Base-by-base conservation (phyloP, 2,888 invertebrate species). In the Hirtodrosophila cameraria region DNA sequence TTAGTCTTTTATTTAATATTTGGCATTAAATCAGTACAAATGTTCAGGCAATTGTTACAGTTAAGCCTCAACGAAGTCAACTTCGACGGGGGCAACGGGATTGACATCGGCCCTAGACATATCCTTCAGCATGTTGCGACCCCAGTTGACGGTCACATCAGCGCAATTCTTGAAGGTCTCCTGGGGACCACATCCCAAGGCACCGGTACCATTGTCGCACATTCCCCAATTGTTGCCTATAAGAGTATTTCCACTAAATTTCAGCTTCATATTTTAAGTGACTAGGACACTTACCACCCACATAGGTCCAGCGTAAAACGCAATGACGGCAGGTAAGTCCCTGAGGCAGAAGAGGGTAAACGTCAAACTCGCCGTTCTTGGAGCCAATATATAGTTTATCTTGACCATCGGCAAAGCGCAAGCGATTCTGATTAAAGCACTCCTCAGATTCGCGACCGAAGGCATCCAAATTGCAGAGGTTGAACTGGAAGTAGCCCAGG, bases 281-380 rank as follows among this genome's bases (percentile, higher is more conserved):
- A 12, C 16, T 11, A 11, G 9, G 1, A 31, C 7, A 18, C 60
- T 52, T 39, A 88, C 92, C 93, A 12, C 91, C 89, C 1, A 82
- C 81, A 67, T 92, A 93, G 27, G 91, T 91, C 93, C 93, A 93
- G 53, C 93, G 91, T 1, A 93, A 76, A 0, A 93, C 92, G 73
- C 93, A 93, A 35, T 92, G 92, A 0, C 91, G 66, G 75, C 93
- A 93, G n/a, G 79, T 90, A 11, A 93, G 43, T 2, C 86, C 88
- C 2, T 75, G 16, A 0, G 93, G 93, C 8, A 93, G 86, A 12
- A 78, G 3, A 90, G 61, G 1, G 69, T 70, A n/a, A n/a, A 89
- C 75, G 35, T 84, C 79, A 38, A 89, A 89, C 42, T 82, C 81
- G 0, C 88, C 90, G 0, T 27, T 4, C 13, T 64, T 28, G 3